Base-by-base conservation (phyloP, 2,888 invertebrate species). In the Pteria penguin region DNA sequence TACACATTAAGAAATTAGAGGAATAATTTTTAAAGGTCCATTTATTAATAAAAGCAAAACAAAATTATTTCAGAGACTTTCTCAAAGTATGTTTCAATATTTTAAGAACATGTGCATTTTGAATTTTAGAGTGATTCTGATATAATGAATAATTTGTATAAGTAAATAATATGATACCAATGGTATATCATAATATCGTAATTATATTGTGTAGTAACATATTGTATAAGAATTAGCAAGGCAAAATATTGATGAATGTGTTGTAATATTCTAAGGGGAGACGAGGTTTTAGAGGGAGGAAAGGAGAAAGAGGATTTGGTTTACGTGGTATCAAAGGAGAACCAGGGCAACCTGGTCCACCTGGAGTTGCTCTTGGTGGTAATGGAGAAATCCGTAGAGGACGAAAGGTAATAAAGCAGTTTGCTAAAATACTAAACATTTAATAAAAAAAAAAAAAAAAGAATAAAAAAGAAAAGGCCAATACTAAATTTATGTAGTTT, bases 191-290 rank as follows among this genome's bases (percentile, higher is more conserved):
- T 3, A 4, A 1, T 24, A 3, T 31, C 22, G 22, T 27, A 54
- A 31, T 36, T 3, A 3, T 58, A n/a, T n/a, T n/a, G n/a, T n/a
- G n/a, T n/a, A 58, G 27, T 22, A 26, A 58, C 31, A 14, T 14
- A 26, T 2, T 58, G 27, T 26, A 14, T 26, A 1, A 22, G 58
- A 58, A 45, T 14, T 45, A 45, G 45, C 14, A n/a, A n/a, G n/a
- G n/a, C n/a, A n/a, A n/a, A n/a, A 55, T 22, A 55, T 4, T 54
- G 11, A 11, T 27, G 0, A 27, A n/a, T n/a, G n/a, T n/a, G n/a
- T n/a, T n/a, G n/a, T n/a, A n/a, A n/a, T n/a, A n/a, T n/a, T 61
- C 11, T 22, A 74, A 86, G 86, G 86, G 86, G 31, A 75, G 82
- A 5, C 78, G 80, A 31, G 86, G 86, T 18, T 61, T 82, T 31